Conservation (phyloP, 2,888 invertebrate genomes). For the Dynastes hyllus region DNA sequence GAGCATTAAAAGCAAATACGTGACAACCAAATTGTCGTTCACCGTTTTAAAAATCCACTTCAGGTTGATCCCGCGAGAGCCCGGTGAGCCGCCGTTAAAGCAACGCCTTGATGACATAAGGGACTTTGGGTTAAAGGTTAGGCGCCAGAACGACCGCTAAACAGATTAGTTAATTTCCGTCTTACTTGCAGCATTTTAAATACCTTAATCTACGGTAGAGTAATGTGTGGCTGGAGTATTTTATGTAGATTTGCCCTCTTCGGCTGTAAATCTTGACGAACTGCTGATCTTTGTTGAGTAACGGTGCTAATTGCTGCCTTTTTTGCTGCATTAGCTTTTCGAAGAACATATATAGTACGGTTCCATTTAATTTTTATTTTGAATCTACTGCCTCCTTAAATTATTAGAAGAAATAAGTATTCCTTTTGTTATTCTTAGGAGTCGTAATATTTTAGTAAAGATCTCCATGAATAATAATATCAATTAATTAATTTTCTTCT, state of each 20-base stretch:
- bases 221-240: conserved; percentile 31
- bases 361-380: too few relatives aligned
- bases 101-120: conserved; percentile 62
- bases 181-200: conserved; percentile 53
- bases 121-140: conserved; percentile 60
- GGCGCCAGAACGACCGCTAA: conserved; percentile 61
- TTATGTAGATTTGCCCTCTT: conserved; percentile 15
- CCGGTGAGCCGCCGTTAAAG: conserved; percentile 51
- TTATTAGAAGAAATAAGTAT: too few relatives aligned
- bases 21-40: conserved; percentile 19
- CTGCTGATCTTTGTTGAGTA: background rate
- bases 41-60: conserved; percentile 55
- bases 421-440: too few relatives aligned
- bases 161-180: conserved; percentile 60
- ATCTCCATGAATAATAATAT: too few relatives aligned
- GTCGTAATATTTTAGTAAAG: too few relatives aligned
- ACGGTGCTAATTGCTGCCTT: background rate
- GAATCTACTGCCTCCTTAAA: too few relatives aligned
- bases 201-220: conserved; percentile 50
- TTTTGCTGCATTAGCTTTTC: too few relatives aligned
- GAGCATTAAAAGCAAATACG: background rate
- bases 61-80: conserved; percentile 57
- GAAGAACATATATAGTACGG: too few relatives aligned
- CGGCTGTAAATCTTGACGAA: conserved; percentile 12
- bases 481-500: too few relatives aligned